Conservation (phyloP, 1,140 invertebrate genomes). For the Trichonephila clavata region DNA sequence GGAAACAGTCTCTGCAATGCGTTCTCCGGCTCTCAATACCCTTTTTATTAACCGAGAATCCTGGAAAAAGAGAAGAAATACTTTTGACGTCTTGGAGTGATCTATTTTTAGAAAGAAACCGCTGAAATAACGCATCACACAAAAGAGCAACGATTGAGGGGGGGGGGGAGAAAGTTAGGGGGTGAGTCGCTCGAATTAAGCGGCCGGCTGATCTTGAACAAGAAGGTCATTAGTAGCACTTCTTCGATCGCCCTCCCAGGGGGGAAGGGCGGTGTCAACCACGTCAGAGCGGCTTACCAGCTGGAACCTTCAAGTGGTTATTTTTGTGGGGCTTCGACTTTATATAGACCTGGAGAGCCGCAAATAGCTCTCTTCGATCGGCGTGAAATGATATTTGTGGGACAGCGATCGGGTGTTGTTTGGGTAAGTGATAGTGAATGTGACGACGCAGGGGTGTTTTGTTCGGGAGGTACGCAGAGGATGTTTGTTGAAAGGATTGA, state of each 20-base stretch:
- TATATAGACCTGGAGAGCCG: background rate
- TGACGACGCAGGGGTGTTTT: background rate
- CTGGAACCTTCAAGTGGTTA: background rate
- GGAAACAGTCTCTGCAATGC: too few relatives aligned
- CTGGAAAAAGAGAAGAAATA: background rate
- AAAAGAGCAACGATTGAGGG: background rate
- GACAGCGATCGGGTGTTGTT: background rate
- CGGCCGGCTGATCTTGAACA: slow-evolving; percentile 57
- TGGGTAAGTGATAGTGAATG: background rate
- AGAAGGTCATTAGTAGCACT: background rate
- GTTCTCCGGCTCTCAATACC: too few relatives aligned
- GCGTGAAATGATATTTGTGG: background rate
- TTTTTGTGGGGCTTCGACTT: slow-evolving; percentile 47
- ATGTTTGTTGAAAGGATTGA: background rate
- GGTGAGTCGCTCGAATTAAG: too few relatives aligned
- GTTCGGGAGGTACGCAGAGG: background rate
- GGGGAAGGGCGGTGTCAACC: background rate
- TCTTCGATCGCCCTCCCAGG: background rate
- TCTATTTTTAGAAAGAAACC: slow-evolving; percentile 16
- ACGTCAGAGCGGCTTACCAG: slow-evolving; percentile 27
- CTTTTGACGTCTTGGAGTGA: background rate
- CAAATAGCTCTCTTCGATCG: slow-evolving; percentile 67
- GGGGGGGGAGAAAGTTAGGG: too few relatives aligned
- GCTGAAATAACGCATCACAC: background rate
- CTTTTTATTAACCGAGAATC: too few relatives aligned